phyloP scores from a whole-genome alignment of 2,797 vertebrate species.

The Octomys mimax region DNA sequence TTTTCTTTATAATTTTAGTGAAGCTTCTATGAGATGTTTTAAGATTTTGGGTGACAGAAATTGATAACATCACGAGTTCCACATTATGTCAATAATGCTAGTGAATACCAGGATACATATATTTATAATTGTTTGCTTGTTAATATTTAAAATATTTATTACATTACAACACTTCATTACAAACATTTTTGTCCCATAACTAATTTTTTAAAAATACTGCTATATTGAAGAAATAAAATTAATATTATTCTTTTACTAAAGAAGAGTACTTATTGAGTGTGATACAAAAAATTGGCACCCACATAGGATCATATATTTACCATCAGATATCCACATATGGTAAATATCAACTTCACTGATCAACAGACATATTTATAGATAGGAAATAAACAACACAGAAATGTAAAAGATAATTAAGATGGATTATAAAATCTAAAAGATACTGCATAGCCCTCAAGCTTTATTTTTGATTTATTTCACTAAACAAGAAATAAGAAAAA shows the following conservation, averaged over 20 bases:
- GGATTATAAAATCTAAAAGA: not conserved
- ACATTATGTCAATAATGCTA: not conserved
- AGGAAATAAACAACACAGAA: not conserved
- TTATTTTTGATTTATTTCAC: not conserved
- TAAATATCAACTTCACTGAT: constrained; percentile 48
- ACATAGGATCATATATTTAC: constrained; percentile 23
- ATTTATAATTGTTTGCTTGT: not conserved
- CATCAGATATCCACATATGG: not conserved
- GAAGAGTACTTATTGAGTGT: not conserved
- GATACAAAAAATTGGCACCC: not conserved
- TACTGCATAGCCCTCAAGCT: not conserved
- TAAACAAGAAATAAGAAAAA: not conserved
- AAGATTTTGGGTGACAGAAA: not conserved
- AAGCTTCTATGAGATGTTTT: not conserved
- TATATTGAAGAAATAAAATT: constrained; percentile 36
- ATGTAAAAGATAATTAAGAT: not conserved
- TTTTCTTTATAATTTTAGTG: constrained; percentile 31
- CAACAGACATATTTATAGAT: constrained; percentile 11
- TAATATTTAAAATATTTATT: constrained; percentile 47
- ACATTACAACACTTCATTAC: not conserved
- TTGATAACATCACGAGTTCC: not conserved
- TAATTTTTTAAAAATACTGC: constrained; percentile 8
- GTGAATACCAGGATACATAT: not conserved
- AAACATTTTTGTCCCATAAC: not conserved
- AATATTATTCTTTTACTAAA: not conserved